phyloP scores from a whole-genome alignment of 2,113 vertebrate genomes.

The Tachuris rubrigastra region DNA sequence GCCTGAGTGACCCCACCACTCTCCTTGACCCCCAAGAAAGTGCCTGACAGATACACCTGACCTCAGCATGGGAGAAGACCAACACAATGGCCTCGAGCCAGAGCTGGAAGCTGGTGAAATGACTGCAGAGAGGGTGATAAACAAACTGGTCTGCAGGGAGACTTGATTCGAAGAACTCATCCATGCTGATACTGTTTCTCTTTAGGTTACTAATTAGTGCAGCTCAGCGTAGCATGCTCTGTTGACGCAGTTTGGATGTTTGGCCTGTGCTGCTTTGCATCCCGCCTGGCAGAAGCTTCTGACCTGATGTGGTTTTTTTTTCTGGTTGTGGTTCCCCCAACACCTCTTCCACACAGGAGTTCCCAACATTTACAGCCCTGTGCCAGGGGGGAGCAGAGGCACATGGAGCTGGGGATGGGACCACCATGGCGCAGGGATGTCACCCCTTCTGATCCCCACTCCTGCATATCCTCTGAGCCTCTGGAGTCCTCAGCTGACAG shows the following conservation, averaged over 20 bases:
- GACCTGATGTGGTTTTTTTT: background rate
- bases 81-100: background rate
- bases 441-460: background rate
- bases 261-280: background rate
- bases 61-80: background rate
- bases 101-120: background rate
- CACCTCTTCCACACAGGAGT: background rate
- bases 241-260: background rate
- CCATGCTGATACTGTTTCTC: background rate
- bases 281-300: background rate
- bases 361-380: background rate
- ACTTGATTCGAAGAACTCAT: background rate
- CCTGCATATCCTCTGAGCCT: background rate
- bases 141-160: background rate
- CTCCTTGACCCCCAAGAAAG: background rate
- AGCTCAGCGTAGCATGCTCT: background rate
- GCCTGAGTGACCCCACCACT: background rate
- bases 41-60: background rate
- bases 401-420: background rate
- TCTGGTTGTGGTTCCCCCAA: background rate
- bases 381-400: background rate
- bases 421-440: background rate
- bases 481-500: background rate
- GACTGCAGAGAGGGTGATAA: background rate
- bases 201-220: conserved; percentile 1